Evolutionary conservation across 2,113 vertebrate genomes (phyloP).

Genomic region (Ramphastos sulfuratus): DNA sequence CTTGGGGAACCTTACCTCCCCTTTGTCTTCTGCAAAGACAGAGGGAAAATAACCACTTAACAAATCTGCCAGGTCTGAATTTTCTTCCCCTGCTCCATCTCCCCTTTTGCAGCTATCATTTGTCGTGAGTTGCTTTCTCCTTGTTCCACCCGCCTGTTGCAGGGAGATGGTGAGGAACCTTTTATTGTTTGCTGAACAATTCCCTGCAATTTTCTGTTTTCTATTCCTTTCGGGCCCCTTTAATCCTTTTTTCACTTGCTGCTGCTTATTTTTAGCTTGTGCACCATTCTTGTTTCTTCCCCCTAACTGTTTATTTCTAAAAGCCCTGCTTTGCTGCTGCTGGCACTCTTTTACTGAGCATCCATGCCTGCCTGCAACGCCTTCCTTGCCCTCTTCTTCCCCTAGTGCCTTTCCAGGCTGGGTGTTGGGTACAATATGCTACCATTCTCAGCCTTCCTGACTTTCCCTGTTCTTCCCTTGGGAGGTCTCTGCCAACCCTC

Average conservation of each 20-base stretch:
- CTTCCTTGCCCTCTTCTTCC: neutral
- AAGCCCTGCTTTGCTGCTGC: neutral
- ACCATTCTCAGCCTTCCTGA: neutral
- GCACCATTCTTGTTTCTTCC: neutral
- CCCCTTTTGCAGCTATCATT: conserved; percentile 46
- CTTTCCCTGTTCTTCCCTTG: neutral
- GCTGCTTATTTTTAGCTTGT: conserved; percentile 8
- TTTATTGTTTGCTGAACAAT: conserved; percentile 59
- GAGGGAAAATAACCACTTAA: conserved; percentile 64
- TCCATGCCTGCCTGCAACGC: neutral
- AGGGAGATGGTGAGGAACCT: conserved; percentile 38
- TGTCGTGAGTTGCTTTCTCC: conserved; percentile 36
- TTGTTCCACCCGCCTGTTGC: conserved; percentile 30
- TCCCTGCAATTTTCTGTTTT: conserved; percentile 55
- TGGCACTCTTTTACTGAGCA: neutral
- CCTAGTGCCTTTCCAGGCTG: neutral
- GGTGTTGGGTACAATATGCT: neutral
- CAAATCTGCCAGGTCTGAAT: conserved; percentile 46
- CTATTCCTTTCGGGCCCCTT: conserved; percentile 14
- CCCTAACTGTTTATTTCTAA: conserved; percentile 23
- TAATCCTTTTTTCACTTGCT: neutral
- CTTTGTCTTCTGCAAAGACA: conserved; percentile 62
- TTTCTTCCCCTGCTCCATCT: neutral
- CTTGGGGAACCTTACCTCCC: conserved; percentile 14
- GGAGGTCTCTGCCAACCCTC: neutral